These are phyloP conservation scores for Centrocercus urophasianus DNA, from an alignment of 2,113 vertebrate species.

Conservation along the genomic window DNA sequence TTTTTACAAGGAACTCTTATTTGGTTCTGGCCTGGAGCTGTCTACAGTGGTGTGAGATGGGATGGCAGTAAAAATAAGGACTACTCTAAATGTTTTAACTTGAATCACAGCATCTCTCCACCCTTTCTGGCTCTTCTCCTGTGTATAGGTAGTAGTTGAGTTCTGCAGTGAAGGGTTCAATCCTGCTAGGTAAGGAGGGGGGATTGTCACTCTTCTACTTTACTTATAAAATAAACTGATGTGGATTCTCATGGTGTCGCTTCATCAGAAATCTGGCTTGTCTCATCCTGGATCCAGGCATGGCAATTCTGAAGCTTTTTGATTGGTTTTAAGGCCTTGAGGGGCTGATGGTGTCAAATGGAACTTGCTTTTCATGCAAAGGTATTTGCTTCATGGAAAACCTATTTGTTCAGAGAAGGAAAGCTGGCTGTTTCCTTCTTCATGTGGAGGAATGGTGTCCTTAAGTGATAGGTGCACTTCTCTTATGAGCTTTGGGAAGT, in stretches of 20 bases:
- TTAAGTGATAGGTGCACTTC: neutral
- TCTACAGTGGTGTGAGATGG: neutral
- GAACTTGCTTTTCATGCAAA: neutral
- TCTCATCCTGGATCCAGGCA: neutral
- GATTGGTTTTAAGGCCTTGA: neutral
- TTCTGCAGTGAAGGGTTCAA: neutral
- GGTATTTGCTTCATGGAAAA: neutral
- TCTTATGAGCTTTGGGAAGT: neutral
- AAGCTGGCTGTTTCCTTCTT: neutral
- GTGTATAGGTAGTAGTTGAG: neutral
- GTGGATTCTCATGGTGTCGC: neutral
- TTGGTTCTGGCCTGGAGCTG: neutral
- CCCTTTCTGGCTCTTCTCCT: neutral
- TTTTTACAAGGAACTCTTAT: neutral
- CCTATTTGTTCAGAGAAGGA: neutral
- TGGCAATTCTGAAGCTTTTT: neutral
- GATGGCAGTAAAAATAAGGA: neutral
- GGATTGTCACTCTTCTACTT: neutral
- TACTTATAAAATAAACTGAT: slow-evolving; percentile 58
- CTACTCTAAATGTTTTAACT: neutral
- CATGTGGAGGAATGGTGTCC: neutral
- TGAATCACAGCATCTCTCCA: neutral
- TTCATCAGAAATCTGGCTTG: neutral
- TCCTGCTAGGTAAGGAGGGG: neutral
- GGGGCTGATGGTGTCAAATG: neutral